A percentile compares a stretch with the other conserved stretches of the same genome.
These are phyloP conservation scores for Ceyx margarethae DNA, from an alignment of 2,113 vertebrate species.

Conservation along the genomic window DNA sequence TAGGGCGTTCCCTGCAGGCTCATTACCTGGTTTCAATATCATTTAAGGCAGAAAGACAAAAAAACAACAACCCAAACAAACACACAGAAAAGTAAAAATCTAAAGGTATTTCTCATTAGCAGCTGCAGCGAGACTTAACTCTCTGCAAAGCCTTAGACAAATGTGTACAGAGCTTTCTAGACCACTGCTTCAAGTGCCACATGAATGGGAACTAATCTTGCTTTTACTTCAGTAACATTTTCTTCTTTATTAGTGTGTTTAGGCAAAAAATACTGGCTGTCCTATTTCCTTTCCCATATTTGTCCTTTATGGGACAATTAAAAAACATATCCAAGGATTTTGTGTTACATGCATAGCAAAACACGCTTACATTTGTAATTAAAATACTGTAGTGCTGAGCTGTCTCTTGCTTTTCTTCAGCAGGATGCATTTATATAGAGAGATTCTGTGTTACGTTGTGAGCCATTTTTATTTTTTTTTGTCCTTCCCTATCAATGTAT, in stretches of 20 bases:
- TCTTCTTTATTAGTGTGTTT: background rate
- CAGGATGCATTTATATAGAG: background rate
- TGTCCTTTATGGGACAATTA: conserved; percentile 1
- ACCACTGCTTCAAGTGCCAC: background rate
- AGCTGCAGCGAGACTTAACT: background rate
- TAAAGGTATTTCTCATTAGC: background rate
- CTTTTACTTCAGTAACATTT: background rate
- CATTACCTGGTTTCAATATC: background rate
- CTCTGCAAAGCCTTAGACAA: background rate
- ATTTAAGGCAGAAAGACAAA: background rate
- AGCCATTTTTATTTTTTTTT: conserved; percentile 34
- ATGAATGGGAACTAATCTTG: background rate
- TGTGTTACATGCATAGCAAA: background rate
- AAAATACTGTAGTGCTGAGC: background rate
- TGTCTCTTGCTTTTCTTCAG: background rate
- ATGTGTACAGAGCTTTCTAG: background rate
- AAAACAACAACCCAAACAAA: too few species aligned
- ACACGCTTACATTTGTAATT: background rate
- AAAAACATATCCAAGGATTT: background rate
- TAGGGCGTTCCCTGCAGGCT: background rate
- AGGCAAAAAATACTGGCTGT: background rate
- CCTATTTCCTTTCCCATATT: background rate
- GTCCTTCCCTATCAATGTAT: background rate
- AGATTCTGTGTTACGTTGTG: background rate
- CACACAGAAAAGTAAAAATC: background rate